Evolutionary conservation across 2,888 invertebrate species (phyloP), one percentile per base, ranked within the genome.

Genomic region (Salpingus planirostris): DNA sequence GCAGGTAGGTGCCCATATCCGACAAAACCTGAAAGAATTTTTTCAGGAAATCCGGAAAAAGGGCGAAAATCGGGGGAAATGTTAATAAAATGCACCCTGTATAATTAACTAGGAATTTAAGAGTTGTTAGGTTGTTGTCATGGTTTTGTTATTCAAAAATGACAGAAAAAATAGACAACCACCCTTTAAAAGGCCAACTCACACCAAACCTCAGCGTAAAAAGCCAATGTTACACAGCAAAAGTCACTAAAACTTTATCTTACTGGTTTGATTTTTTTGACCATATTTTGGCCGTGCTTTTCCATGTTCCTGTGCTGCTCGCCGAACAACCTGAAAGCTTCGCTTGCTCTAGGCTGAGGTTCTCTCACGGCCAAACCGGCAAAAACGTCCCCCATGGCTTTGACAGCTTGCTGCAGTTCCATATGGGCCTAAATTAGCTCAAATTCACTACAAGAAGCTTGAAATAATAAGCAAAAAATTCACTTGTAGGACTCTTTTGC

Each of bases 1-100:
- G 81, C 1, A 98, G 73, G 58, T 96, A 98, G 0, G 97, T 97
- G 11, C 93, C 93, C 66, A 99, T 76, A 64, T 98, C 97, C 23
- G 82, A 76, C 31, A 97, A 67, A 48, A 98, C 86, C 83, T 88
- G 62, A 8, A 59, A 61, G 41, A 50, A 44, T 29, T 28, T 7
- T 13, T 7, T 6, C 8, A 27, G 8, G 11, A 12, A 27, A n/a
- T n/a, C n/a, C 6, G 10, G 6, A 24, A 24, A 24, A 24, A 24
- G 6, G 10, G n/a, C n/a, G 8, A 21, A 21, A 21, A 21, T 7
- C 6, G 8, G 8, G 8, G 21, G 6, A 21, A 21, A 21, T 7
- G 8, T 7, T 21, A 8, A 21, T 21, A 21, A 6, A 21, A 21
- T 7, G 8, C 21, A 21, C 6, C 21, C 21, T 21, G 8, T 21